Conservation (phyloP, 2,113 vertebrate species). For the Conger conger region DNA sequence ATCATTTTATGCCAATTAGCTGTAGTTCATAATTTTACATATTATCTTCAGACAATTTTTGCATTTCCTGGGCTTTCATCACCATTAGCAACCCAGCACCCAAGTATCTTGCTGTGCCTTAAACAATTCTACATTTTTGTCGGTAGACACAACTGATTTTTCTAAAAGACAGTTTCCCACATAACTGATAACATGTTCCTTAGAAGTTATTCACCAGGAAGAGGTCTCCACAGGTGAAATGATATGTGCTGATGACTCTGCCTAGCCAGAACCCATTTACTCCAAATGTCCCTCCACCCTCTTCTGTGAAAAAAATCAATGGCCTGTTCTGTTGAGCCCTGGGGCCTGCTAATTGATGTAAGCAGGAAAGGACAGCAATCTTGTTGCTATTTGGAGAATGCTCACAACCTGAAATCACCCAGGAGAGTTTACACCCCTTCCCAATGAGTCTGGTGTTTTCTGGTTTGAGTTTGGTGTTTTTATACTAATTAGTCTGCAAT, state of each 20-base stretch:
- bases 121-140: background rate
- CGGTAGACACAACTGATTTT: background rate
- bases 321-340: slow-evolving; percentile 49
- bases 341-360: slow-evolving; percentile 21
- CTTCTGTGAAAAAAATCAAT: slow-evolving; percentile 64
- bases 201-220: background rate
- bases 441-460: background rate
- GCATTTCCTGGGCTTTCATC: background rate
- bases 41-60: background rate
- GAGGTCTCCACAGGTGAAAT: background rate
- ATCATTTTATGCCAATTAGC: background rate
- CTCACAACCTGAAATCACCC: background rate
- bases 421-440: background rate
- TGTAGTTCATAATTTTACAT: too few species aligned
- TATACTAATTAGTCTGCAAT: too few species aligned
- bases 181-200: background rate
- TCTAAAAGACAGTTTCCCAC: too few species aligned
- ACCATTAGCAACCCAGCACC: background rate
- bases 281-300: slow-evolving; percentile 39
- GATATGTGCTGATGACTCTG: slow-evolving; percentile 3
- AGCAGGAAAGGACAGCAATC: slow-evolving; percentile 36
- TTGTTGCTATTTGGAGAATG: slow-evolving; percentile 35
- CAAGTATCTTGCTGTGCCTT: background rate
- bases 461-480: background rate
- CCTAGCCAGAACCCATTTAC: slow-evolving; percentile 44